Base-by-base conservation (phyloP, 1,140 invertebrate species). In the Nylanderia fulva region DNA sequence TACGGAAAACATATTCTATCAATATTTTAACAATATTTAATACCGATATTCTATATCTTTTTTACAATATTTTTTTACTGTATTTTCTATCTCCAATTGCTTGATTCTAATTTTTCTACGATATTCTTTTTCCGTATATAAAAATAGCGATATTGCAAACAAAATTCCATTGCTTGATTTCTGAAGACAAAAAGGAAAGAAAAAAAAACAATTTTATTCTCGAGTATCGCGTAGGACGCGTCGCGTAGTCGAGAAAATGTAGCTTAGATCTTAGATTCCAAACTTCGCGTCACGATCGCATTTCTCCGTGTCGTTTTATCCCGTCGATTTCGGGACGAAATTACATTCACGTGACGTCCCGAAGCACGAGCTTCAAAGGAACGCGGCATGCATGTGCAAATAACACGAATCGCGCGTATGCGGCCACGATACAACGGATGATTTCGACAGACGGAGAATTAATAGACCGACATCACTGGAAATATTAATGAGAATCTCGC, bases 391-490 rank as follows among this genome's bases (percentile, higher is more conserved):
- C 45, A 69, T 42, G 45, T 29, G 33, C n/a, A 27, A 61, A 18
- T 33, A 80, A 58, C 7, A 56, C 15, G 18, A 11, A 18, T 36
- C 7, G 3, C 1, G 29, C 29, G 48, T 11, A n/a, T 33, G 2
- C 42, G 15, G 18, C 24, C 1, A 39, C 24, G 24, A 52, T 29
- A 29, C 45, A 11, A 27, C n/a, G 45, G 68, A 80, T 56, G 69
- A 29, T 69, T 80, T 71, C 42, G 15, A 18, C n/a, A 79, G n/a
- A 66, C 9, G 24, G 48, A 24, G n/a, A 79, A 80, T 80, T 80
- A 56, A 80, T 69, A 56, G 48, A 54, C 11, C 8, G 61, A 66
- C 29, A n/a, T 1, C 24, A 39, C 9, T 36, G 13, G 6, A 69
- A 42, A 45, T 45, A 69, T 80, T 79, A 79, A 68, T 68, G 61